Conservation (phyloP, 2,113 vertebrate genomes). For the Ailurus styani region DNA sequence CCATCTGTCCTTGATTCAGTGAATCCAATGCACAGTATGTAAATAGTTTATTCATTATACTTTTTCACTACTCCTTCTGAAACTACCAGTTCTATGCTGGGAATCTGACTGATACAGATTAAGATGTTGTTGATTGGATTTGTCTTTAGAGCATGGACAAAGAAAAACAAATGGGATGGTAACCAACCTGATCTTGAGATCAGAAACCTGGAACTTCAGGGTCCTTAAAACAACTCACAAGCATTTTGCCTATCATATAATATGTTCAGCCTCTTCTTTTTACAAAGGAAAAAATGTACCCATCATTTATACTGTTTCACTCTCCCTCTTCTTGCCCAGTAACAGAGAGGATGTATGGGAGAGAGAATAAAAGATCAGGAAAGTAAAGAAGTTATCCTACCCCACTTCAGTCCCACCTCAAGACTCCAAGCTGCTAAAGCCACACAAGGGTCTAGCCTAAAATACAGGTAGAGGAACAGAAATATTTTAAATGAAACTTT, state of each 20-base stretch:
- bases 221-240: neutral
- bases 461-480: neutral
- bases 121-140: neutral
- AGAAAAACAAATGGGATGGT: neutral
- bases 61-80: neutral
- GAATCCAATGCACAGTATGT: neutral
- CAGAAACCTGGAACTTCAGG: neutral
- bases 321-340: neutral
- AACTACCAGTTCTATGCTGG: neutral
- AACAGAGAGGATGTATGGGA: neutral
- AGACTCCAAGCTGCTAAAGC: neutral
- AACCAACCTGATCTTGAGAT: neutral
- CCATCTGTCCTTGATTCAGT: neutral
- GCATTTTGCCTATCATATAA: neutral
- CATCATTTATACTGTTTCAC: neutral
- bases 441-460: neutral
- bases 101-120: neutral
- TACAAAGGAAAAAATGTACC: neutral
- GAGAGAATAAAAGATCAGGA: neutral
- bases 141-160: neutral
- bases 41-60: neutral
- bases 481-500: neutral
- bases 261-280: neutral
- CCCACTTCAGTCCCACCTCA: neutral
- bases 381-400: neutral